A percentile compares a stretch with the other conserved stretches of the same genome.
Evolutionary conservation across 2,888 invertebrate genomes (phyloP).

Genomic region (Ernsta delagoae): DNA sequence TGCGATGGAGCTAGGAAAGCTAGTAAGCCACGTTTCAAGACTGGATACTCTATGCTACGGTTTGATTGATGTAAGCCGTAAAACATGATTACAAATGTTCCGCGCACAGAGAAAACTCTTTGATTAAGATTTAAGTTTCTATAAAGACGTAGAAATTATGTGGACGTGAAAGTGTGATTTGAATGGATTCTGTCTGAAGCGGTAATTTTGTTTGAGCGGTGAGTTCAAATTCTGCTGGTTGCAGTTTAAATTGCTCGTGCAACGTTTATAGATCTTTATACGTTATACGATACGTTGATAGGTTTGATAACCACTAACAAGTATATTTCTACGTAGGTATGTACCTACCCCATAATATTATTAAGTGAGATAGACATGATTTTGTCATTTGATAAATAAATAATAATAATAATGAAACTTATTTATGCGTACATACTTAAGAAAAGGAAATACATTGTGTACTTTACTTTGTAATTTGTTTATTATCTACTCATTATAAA

Average conservation of each 20-base stretch:
- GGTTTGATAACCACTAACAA: too few species aligned
- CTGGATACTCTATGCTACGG: not conserved
- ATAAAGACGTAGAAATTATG: not conserved
- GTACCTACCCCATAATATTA: too few species aligned
- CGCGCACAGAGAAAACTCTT: not conserved
- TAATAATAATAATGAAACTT: too few species aligned
- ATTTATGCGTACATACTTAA: too few species aligned
- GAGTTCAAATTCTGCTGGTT: not conserved
- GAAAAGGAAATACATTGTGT: too few species aligned
- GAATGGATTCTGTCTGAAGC: not conserved
- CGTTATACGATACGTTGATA: too few species aligned
- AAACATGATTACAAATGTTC: conserved; percentile 6
- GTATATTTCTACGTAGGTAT: too few species aligned
- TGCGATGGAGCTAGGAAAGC: conserved; percentile 6
- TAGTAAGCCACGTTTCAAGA: conserved; percentile 13
- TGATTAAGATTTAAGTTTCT: conserved; percentile 1
- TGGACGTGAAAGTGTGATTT: not conserved
- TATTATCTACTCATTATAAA: too few species aligned
- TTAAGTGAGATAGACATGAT: too few species aligned
- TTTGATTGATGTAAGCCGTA: conserved; percentile 21
- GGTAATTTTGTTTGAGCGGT: not conserved
- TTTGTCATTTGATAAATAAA: too few species aligned
- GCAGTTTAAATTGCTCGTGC: not conserved
- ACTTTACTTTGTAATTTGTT: too few species aligned
- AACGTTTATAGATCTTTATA: too few species aligned